A percentile compares a stretch with the other conserved stretches of the same genome.
These are phyloP conservation scores for Idaea straminata DNA, from an alignment of 2,888 invertebrate species.

Conservation along the genomic window DNA sequence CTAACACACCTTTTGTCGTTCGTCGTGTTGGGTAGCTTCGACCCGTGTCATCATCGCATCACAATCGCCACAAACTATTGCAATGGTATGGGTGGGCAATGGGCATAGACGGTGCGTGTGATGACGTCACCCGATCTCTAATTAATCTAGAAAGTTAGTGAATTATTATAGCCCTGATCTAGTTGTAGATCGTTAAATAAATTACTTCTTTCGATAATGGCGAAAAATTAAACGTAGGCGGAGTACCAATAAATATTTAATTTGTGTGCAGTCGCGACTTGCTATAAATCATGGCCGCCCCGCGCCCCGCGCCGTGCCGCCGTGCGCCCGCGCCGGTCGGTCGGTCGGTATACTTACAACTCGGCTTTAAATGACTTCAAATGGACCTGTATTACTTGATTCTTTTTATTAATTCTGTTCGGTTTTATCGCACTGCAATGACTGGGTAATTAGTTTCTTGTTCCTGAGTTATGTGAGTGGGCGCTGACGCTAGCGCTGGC, in stretches of 20 bases:
- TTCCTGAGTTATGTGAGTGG: background rate
- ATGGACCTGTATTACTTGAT: conserved; percentile 1
- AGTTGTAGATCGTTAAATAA: conserved; percentile 41
- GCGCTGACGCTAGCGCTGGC: background rate
- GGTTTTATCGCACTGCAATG: conserved; percentile 1
- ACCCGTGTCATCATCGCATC: too few relatives aligned
- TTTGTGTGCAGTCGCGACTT: conserved; percentile 32
- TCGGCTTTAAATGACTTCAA: background rate
- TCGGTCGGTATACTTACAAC: background rate
- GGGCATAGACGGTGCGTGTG: background rate
- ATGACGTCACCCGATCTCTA: conserved; percentile 3
- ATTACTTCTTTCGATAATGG: conserved; percentile 19
- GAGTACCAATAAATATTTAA: conserved; percentile 21
- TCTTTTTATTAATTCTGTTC: background rate
- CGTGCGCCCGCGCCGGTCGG: background rate
- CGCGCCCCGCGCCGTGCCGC: too few relatives aligned
- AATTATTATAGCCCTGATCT: conserved; percentile 38
- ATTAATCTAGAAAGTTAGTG: conserved; percentile 38
- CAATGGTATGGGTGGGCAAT: background rate
- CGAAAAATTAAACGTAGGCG: conserved; percentile 24
- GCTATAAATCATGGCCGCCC: conserved; percentile 15
- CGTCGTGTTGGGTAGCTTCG: too few relatives aligned
- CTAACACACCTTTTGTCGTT: too few relatives aligned
- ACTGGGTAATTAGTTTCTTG: conserved; percentile 1
- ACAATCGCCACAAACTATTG: too few relatives aligned